Base-by-base conservation (phyloP, 2,797 vertebrate genomes). In the Hippoglossus hippoglossus region DNA sequence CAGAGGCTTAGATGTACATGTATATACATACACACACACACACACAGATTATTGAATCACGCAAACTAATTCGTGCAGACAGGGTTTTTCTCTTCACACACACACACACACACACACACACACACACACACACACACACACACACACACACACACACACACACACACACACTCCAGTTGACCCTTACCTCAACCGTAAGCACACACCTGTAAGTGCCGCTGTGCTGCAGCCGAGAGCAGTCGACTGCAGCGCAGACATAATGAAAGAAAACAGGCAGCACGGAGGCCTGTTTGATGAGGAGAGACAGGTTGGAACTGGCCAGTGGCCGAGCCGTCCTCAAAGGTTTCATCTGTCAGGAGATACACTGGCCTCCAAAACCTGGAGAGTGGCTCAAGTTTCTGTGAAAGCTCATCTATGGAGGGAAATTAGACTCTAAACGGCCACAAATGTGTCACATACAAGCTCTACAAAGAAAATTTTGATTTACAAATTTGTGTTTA, bases 341-440 rank as follows among this genome's bases (percentile, higher is more conserved):
- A 64, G 44, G 61, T 84, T 88, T 87, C 66, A 86, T 82, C 78
- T 67, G 68, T 70, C 68, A 57, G 66, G 66, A 76, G 71, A 76
- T 70, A 59, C 65, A 39, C 75, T 4, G 53, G 62, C 50, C 31
- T 75, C 63, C 54, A 55, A 19, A 66, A 76, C 50, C 50, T 21
- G 73, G 51, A 24, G 26, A 52, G 56, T 44, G 63, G 49, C 59
- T 79, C 52, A 10, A 13, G 74, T 81, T 79, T 71, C 63, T 61
- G 59, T 70, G 59, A 66, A 66, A 62, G 36, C 25, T 44, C 28
- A 58, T 25, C 28, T 24, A 59, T 31, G n/a, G 55, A 74, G 49
- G 16, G 22, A 9, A 19, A 1, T 28, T 28, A 18, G 18, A 54
- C 25, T 28, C 15, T 16, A 28, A 28, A 28, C 2, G 6, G 2